Evolutionary conservation across 2,113 vertebrate species (phyloP).

Genomic region (Sialia sialis): DNA sequence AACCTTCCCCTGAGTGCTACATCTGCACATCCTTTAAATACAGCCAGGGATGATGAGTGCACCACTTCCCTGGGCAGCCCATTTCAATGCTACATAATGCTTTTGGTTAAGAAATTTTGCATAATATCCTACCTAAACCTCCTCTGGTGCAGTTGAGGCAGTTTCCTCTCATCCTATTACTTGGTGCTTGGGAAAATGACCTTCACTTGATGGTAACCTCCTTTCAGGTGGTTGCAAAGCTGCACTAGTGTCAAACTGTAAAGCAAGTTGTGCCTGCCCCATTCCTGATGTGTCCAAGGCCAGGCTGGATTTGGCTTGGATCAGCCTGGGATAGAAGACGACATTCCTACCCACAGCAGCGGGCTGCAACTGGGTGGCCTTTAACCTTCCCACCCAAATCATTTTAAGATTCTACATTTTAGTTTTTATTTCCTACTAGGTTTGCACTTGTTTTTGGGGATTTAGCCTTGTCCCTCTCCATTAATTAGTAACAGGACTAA

Average conservation of each 20-base stretch:
- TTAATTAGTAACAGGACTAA: neutral
- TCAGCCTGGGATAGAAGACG: neutral
- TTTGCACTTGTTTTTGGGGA: neutral
- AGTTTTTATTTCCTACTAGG: neutral
- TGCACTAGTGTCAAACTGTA: rapidly evolving
- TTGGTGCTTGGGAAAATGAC: neutral
- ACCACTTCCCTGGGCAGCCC: neutral
- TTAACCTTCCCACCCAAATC: neutral
- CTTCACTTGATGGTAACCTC: neutral
- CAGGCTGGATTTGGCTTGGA: neutral
- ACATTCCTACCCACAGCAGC: neutral
- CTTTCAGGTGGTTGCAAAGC: neutral
- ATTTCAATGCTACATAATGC: rapidly evolving
- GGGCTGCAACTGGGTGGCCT: too few species aligned
- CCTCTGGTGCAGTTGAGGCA: rapidly evolving
- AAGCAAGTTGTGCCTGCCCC: neutral
- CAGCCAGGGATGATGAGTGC: neutral
- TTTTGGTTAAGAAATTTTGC: too few species aligned
- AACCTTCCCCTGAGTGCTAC: neutral
- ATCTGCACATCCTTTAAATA: neutral
- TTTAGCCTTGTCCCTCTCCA: neutral
- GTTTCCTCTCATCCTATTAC: neutral
- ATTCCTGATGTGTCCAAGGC: neutral
- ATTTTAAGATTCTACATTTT: too few species aligned
- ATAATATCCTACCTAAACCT: neutral